phyloP scores from a whole-genome alignment of 2,888 invertebrate genomes.

The Calephelis perditalis region DNA sequence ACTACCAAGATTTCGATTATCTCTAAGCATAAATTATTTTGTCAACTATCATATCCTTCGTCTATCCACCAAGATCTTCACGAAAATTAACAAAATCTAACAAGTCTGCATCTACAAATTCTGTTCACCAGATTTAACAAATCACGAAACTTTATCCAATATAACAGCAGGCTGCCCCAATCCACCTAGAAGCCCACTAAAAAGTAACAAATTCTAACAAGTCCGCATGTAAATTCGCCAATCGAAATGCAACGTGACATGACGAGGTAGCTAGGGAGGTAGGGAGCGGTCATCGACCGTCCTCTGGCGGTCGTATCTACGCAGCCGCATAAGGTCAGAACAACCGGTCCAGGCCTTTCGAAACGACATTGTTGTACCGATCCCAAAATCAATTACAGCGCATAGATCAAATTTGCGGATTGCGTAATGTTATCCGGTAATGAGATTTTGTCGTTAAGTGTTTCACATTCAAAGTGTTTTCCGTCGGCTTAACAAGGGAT shows the following conservation, averaged over 20 bases:
- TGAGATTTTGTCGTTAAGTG: conserved; percentile 32
- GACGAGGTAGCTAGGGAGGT: conserved; percentile 49
- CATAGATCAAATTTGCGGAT: conserved; percentile 55
- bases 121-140: no score
- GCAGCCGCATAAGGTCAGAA: conserved; percentile 74
- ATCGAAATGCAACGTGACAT: conserved; percentile 68
- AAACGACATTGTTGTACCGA: conserved; percentile 59
- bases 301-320: conserved; percentile 71
- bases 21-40: no score
- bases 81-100: no score
- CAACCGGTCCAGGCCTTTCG: conserved; percentile 52
- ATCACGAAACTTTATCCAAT: no score
- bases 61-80: no score
- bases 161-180: not conserved
- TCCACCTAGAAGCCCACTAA: conserved; percentile 21
- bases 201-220: conserved; percentile 4
- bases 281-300: conserved; percentile 72
- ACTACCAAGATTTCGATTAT: no score
- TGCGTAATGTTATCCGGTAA: conserved; percentile 51
- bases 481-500: no score
- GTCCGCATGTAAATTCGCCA: conserved; percentile 61
- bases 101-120: no score
- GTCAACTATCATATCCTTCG: no score
- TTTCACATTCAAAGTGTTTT: no score
- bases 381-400: conserved; percentile 61